A percentile compares a stretch with the other conserved stretches of the same genome.
phyloP scores from a whole-genome alignment of 1,140 invertebrate species.

The Drosophila bocki region DNA sequence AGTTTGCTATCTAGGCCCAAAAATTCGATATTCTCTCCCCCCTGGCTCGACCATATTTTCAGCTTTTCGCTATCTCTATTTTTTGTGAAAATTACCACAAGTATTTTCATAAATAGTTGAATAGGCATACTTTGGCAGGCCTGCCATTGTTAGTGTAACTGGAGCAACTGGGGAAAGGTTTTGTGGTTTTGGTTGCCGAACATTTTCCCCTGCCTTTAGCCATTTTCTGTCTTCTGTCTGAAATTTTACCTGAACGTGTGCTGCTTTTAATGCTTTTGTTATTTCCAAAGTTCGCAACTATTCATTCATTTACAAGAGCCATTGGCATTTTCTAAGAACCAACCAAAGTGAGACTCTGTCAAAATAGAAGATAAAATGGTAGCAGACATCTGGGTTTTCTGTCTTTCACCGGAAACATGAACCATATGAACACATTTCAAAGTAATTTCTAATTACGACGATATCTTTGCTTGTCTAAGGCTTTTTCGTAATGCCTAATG shows the following conservation, averaged over 20 bases:
- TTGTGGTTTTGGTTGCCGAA: conserved; percentile 55
- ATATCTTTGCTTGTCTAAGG: conserved; percentile 5
- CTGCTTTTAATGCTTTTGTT: conserved; percentile 40
- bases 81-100: conserved; percentile 65
- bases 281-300: conserved; percentile 55
- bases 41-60: conserved; percentile 1
- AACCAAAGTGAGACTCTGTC: not conserved
- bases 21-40: conserved; percentile 23
- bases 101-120: conserved; percentile 82
- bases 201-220: conserved; percentile 42
- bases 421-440: conserved; percentile 2
- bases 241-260: conserved; percentile 59
- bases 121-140: conserved; percentile 61
- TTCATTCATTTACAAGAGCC: conserved; percentile 61
- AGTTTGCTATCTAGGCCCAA: conserved; percentile 34
- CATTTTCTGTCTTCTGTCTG: conserved; percentile 54
- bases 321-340: conserved; percentile 46
- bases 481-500: conserved; percentile 3
- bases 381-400: not conserved
- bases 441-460: conserved; percentile 8
- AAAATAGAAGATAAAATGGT: conserved; percentile 5
- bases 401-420: conserved; percentile 21
- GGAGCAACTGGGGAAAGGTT: conserved; percentile 33
- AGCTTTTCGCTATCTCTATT: not conserved
- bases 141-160: conserved; percentile 28